phyloP scores from a whole-genome alignment of 2,113 vertebrate genomes.

The Pituophis catenifer region DNA sequence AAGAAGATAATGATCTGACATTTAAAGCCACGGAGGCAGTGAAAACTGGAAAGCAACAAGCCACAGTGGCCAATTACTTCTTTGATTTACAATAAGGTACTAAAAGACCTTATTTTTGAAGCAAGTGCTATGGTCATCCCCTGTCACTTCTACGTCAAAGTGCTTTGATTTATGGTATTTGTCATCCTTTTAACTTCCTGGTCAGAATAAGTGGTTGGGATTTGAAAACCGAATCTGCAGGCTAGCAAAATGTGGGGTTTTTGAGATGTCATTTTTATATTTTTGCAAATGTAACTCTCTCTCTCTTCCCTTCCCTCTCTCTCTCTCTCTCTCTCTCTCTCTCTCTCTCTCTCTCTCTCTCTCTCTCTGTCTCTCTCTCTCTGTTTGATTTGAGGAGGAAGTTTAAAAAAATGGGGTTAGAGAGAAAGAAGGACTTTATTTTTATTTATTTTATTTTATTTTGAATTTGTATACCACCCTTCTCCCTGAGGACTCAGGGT shows the following conservation, averaged over 20 bases:
- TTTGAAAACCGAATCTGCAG: slow-evolving; percentile 46
- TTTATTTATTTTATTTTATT: too few relatives aligned
- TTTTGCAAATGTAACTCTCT: not conserved
- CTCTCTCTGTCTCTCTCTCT: too few relatives aligned
- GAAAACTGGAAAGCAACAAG: slow-evolving; percentile 26
- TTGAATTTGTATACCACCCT: too few relatives aligned
- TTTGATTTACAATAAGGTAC: slow-evolving; percentile 30
- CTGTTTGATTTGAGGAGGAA: slow-evolving; percentile 29
- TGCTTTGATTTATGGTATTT: slow-evolving; percentile 16
- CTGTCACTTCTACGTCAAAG: not conserved
- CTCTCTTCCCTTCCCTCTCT: too few relatives aligned
- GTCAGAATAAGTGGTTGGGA: slow-evolving; percentile 29
- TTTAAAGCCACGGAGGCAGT: slow-evolving; percentile 2
- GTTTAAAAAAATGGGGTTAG: too few relatives aligned
- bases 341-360: too few relatives aligned
- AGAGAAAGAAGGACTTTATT: not conserved
- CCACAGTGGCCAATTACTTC: slow-evolving; percentile 31
- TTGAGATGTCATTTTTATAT: not conserved
- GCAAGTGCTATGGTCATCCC: not conserved
- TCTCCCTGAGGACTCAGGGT: too few relatives aligned
- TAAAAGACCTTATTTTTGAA: not conserved
- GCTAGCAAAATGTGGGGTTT: slow-evolving; percentile 28
- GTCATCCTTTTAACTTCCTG: slow-evolving; percentile 36
- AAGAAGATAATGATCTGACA: too few relatives aligned
- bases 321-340: too few relatives aligned